Evolutionary conservation across 2,113 vertebrate genomes (phyloP), one percentile per base, ranked within the genome.

Genomic region (Chroicocephalus ridibundus): DNA sequence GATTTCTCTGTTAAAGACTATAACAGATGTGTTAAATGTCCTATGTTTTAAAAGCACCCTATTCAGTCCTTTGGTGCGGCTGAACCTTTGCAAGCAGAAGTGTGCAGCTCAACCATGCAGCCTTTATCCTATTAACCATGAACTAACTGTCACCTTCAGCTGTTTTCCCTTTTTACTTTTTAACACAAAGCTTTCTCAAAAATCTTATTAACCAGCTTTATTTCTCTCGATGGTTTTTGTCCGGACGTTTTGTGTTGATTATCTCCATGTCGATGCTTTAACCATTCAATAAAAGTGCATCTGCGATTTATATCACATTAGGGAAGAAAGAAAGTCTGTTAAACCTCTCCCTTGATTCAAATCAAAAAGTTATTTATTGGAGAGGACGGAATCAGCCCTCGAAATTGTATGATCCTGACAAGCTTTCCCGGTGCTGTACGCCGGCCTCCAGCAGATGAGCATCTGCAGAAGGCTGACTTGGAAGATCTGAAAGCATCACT

Each of bases 81-180:
- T 95, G 98, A 98, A 98, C 98, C 98, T 98, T 97, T 97, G 98
- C 96, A 94, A 96, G 96, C 97, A 98, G 98, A 98, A 99, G 99
- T 99, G 99, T 99, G 99, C 99, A 98, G 98, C 98, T 96, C 95
- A 96, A 97, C 98, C 98, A 97, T 97, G 98, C 97, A 80, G 96
- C 95, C 98, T 98, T 99, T 98, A 99, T 99, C 99, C 99, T 99
- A 99, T 99, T 99, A 99, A 99, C 98, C 99, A 99, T 99, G 99
- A 99, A 99, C 98, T 99, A 99, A 99, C 99, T 99, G 99, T 99
- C 99, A 99, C 98, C 99, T 98, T 99, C 99, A 99, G 99, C 99
- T 99, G 99, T 99, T 98, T 98, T 98, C 98, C 98, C 97, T 98
- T 98, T 98, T 98, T 98, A 98, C 98, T 98, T 98, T 97, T 98